Evolutionary conservation across 2,113 vertebrate species (phyloP), one percentile per base, ranked within the genome.

Genomic region (Colaptes auratus): DNA sequence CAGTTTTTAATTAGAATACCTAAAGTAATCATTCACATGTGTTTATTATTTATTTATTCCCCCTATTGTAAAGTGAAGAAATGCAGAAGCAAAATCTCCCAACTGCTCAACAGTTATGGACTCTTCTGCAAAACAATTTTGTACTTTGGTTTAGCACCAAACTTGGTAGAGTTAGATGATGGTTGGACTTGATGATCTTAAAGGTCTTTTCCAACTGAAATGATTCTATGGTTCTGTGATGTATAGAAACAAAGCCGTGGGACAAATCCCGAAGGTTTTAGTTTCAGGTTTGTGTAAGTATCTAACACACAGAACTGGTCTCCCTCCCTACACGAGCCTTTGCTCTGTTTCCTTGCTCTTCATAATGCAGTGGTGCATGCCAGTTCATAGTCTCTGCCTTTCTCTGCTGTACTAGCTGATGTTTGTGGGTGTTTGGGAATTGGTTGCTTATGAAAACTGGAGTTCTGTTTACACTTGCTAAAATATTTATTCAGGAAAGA

Each of bases 401-500:
- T 30, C 31, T 83, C 53, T 88, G 35, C 73, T 63, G 52, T 93
- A 53, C 42, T 75, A 74, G 59, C 55, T 91, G 64, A 92, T 92
- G 25, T 82, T 80, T 83, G 39, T 95, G 65, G 61, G 31, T 88
- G 69, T 92, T 92, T 86, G 48, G 64, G 75, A 95, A 69, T 19
- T 82, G 72, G 33, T 69, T 95, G 88, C 86, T 95, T 95, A 89
- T 60, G 79, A 88, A 87, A 88, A 59, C 35, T 27, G 30, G 50
- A 89, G n/a, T 85, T 46, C 71, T 95, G 85, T 92, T 95, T 95
- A 88, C 31, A 28, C 82, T 77, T 74, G 65, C 48, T 95, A 69
- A 95, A 91, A 83, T 92, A 86, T 88, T 91, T 92, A 83, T 81
- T 58, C 44, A 39, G 67, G 42, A 58, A 50, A 78, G 87, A 63